These are phyloP conservation scores for Eira barbara DNA, from an alignment of 2,113 vertebrate genomes.

Conservation along the genomic window DNA sequence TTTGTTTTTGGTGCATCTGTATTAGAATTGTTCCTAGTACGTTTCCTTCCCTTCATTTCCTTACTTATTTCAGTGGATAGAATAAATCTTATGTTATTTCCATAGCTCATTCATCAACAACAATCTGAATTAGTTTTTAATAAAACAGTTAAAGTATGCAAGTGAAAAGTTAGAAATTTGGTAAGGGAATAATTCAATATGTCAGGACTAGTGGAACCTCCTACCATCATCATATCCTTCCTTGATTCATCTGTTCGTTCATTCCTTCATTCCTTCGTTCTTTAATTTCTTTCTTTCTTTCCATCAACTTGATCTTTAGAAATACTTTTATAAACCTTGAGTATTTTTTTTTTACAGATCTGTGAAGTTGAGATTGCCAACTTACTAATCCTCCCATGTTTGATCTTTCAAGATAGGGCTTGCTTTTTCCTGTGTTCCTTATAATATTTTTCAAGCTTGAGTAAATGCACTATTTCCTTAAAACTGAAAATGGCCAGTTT, in stretches of 20 bases:
- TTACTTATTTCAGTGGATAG: neutral
- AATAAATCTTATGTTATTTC: slow-evolving; percentile 12
- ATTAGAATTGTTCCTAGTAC: neutral
- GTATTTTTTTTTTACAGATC: neutral
- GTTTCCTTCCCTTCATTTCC: neutral
- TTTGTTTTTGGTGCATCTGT: neutral
- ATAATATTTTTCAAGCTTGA: neutral
- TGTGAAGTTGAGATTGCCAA: neutral
- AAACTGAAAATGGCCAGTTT: neutral
- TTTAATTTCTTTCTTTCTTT: neutral
- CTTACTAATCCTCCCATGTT: neutral
- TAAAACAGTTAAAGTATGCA: neutral
- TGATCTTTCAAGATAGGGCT: neutral
- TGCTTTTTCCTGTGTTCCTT: neutral
- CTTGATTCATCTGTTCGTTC: neutral
- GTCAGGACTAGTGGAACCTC: neutral
- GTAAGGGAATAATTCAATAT: neutral
- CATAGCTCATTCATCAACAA: neutral
- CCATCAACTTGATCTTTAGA: neutral
- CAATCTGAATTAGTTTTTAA: neutral
- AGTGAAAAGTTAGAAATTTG: neutral
- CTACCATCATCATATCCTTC: neutral
- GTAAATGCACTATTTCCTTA: neutral
- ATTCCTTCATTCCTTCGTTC: neutral
- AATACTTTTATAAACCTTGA: neutral